Evolutionary conservation across 2,797 vertebrate genomes (phyloP), one percentile per base, ranked within the genome.

Genomic region (Tolypeutes matacus): DNA sequence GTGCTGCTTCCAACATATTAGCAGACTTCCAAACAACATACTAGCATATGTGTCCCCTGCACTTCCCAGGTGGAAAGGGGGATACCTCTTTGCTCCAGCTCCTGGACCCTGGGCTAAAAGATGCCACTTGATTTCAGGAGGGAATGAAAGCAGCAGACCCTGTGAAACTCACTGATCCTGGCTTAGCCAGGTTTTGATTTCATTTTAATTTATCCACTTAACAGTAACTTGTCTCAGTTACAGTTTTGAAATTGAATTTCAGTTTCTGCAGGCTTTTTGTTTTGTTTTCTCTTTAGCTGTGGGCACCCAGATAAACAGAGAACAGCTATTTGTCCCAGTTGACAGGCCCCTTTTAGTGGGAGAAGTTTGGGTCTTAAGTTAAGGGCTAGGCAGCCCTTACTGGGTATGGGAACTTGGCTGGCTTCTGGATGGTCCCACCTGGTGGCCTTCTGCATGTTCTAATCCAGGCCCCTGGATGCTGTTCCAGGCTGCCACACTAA

Each of bases 131-230:
- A 49, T 69, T 60, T 46, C 78, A 93, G 84, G 39, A 75, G 86
- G 84, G 93, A 75, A 73, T 56, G 56, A 18, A 64, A 65, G 29
- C 29, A 8, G 69, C 17, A 25, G 27, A 75, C 20, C 0, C 10
- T 21, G 1, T 64, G 91, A 76, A 84, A 70, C 89, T 42, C 62
- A 39, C 49, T 20, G 42, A 56, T 89, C 31, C 51, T 56, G 56
- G 46, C 18, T 84, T 64, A 62, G 62, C 56, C 51, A 46, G 51
- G 76, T 88, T 97, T 93, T 96, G 76, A 86, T 96, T 97, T 96
- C 96, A 85, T 96, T 97, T 96, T 91, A 93, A 87, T 95, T 67
- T 82, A 81, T 76, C 62, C 72, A 49, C 80, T 95, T 70, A 84
- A 70, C 70, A 82, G 75, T 58, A 62, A 94, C 80, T 95, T 78